Evolutionary conservation across 2,888 invertebrate genomes (phyloP).

Genomic region (Erebia epiphron): DNA sequence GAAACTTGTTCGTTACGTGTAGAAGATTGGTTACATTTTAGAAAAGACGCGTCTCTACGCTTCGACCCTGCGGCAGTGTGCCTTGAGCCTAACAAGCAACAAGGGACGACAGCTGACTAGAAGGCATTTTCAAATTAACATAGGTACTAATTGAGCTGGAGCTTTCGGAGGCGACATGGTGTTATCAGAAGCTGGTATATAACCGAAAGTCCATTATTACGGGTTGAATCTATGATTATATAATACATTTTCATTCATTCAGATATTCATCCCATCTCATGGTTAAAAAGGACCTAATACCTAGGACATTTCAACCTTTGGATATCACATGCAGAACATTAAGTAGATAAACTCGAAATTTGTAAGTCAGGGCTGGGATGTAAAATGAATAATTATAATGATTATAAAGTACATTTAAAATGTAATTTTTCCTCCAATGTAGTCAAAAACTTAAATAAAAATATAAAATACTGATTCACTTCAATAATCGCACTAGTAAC

Average conservation of each 20-base stretch:
- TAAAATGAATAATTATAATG: neutral
- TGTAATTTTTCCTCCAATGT: neutral
- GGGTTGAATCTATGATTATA: neutral
- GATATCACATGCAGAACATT: no score
- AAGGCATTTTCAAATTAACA: neutral
- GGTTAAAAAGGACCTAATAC: no score
- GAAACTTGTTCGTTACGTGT: neutral
- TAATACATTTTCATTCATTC: neutral
- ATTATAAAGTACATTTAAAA: neutral
- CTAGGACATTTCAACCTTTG: no score
- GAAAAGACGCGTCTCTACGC: neutral
- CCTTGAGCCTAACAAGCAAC: neutral
- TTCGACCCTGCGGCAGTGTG: neutral
- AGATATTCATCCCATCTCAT: no score
- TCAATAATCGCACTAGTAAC: neutral
- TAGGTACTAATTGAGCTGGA: neutral
- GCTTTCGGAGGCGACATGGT: neutral
- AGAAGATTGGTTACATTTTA: neutral
- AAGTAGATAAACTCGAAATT: neutral
- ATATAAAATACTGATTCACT: constrained; percentile 4
- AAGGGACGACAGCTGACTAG: constrained; percentile 10
- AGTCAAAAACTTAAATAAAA: no score
- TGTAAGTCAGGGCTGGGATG: no score
- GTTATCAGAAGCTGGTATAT: neutral
- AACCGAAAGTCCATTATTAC: neutral